Base-by-base conservation (phyloP, 2,888 invertebrate genomes). In the Zaprionus bogoriensis region DNA sequence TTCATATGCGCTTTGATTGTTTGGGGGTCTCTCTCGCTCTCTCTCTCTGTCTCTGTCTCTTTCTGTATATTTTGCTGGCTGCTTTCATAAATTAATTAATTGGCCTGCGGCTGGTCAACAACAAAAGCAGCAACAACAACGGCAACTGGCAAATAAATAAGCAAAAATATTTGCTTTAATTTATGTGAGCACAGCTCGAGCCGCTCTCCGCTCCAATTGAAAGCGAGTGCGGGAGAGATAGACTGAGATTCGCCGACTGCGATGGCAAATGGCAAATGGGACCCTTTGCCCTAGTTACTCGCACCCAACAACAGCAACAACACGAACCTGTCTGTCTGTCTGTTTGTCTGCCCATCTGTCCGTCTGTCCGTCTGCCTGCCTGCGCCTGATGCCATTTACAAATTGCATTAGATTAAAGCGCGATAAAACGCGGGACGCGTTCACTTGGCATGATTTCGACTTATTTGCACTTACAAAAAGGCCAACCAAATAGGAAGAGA, bases 371-470 rank as follows among this genome's bases (percentile, higher is more conserved):
- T 2, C 27, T 20, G 50, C 30, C 22, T 27, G 54, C 44, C 62
- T 42, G 36, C 20, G 55, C 48, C 61, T 53, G 68, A 63, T 72
- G 72, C 77, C 82, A 85, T 79, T 85, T 83, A 82, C 82, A 83
- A 83, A 83, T 84, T 84, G 79, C 85, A 83, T 85, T 83, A 83
- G 82, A 82, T 82, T 84, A 79, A 67, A 73, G 79, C 68, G 73
- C 82, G 85, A 84, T 82, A 82, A 84, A 71, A 71, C 41, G 66
- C 69, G 77, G 65, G 70, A 71, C 79, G 79, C 79, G 79, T 71
- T 82, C 79, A 78, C 74, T 75, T 80, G 83, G 75, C 80, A 77
- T 80, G 83, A 80, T 83, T 80, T 83, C 77, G 70, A 77, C 83
- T 80, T 80, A 80, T 80, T 80, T 80, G 80, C 80, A 83, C 77